Conservation (phyloP, 2,797 vertebrate genomes). For the Varecia variegata region DNA sequence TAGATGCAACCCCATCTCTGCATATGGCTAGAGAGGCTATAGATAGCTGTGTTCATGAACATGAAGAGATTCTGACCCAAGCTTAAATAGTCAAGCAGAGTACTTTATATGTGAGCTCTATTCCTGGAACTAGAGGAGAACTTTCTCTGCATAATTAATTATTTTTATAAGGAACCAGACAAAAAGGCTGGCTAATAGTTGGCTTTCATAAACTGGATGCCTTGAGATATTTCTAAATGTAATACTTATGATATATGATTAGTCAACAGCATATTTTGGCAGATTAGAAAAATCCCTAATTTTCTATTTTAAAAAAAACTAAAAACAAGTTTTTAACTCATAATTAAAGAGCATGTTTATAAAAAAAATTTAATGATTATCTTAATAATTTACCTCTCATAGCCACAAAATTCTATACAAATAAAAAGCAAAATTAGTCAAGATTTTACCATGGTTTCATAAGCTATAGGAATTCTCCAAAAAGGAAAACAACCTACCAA, state of each 20-base stretch:
- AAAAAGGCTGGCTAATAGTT: neutral
- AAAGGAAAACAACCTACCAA: conserved; percentile 19
- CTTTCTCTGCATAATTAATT: conserved; percentile 11
- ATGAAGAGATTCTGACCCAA: neutral
- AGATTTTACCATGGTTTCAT: neutral
- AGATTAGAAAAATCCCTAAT: neutral
- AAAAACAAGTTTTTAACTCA: conserved; percentile 11
- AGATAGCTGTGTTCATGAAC: neutral
- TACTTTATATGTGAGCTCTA: neutral
- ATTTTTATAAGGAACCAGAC: conserved; percentile 25
- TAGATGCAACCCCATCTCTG: neutral
- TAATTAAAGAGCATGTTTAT: neutral
- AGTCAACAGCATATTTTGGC: neutral
- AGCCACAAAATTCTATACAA: neutral
- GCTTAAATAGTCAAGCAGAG: neutral
- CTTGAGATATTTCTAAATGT: conserved; percentile 6
- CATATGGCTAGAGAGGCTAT: neutral
- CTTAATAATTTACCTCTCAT: conserved; percentile 12
- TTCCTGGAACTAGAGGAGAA: neutral
- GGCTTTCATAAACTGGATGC: neutral
- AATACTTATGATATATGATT: neutral
- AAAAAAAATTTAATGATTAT: neutral
- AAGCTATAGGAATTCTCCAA: neutral
- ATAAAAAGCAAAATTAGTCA: conserved; percentile 26
- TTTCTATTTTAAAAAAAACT: conserved; percentile 28